phyloP scores from a whole-genome alignment of 2,113 vertebrate species.

The Pyrgilauda ruficollis region DNA sequence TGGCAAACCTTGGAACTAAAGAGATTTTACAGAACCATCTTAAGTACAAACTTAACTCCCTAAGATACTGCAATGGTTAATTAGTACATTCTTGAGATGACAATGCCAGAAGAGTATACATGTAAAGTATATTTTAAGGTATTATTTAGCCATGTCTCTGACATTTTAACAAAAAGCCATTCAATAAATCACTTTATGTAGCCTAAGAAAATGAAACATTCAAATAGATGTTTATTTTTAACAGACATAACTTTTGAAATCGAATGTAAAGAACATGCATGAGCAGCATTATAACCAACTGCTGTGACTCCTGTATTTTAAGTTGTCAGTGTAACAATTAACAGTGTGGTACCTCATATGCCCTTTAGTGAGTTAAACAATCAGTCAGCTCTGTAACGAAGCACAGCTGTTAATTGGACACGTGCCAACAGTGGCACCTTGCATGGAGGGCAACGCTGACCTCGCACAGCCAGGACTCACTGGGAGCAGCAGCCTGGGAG shows the following conservation, averaged over 20 bases:
- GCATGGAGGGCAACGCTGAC: not conserved
- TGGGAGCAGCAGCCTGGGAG: not conserved
- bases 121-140: not conserved
- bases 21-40: not conserved
- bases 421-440: rapidly evolving
- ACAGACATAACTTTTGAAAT: not conserved
- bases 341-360: not conserved
- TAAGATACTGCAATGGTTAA: not conserved
- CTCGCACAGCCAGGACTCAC: rapidly evolving
- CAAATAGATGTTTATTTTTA: not conserved
- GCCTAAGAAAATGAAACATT: not conserved
- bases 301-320: not conserved
- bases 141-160: not conserved
- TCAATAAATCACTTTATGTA: not conserved
- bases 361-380: not conserved
- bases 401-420: not conserved
- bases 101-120: not conserved
- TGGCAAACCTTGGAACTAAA: not conserved
- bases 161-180: not conserved
- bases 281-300: not conserved
- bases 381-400: not conserved
- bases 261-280: not conserved
- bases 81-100: not conserved
- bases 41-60: not conserved
- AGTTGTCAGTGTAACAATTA: not conserved